Conservation (phyloP, 2,888 invertebrate species). For the Choristoneura rosaceana region DNA sequence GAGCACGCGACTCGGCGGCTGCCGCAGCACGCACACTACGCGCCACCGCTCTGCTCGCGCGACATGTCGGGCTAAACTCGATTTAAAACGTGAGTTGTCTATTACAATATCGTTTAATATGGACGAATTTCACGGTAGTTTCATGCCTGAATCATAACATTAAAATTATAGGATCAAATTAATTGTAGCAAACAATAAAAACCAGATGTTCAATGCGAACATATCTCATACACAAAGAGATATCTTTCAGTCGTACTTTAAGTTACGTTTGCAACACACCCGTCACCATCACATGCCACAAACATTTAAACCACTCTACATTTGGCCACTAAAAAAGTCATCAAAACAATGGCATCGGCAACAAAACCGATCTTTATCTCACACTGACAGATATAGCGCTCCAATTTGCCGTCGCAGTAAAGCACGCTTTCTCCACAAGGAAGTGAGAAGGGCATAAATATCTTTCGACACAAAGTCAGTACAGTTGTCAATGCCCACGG, state of each 20-base stretch:
- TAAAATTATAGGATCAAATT: no score
- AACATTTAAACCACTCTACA: slow-evolving; percentile 4
- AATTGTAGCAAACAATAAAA: not conserved
- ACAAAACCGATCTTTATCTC: slow-evolving; percentile 24
- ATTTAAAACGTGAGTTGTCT: no score
- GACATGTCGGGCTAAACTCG: no score
- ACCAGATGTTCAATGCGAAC: not conserved
- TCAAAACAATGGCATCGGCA: slow-evolving; percentile 22
- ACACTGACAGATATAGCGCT: slow-evolving; percentile 30
- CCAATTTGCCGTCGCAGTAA: slow-evolving; percentile 34
- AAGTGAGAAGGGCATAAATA: slow-evolving; percentile 39
- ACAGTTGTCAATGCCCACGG: slow-evolving; percentile 38
- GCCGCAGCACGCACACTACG: no score
- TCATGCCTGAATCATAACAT: no score
- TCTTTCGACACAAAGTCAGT: slow-evolving; percentile 38
- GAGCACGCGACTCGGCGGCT: no score
- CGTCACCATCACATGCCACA: not conserved
- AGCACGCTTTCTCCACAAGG: slow-evolving; percentile 41
- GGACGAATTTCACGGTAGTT: no score
- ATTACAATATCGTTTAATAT: no score
- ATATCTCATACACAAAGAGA: no score
- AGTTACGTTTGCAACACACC: not conserved
- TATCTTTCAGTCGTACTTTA: not conserved
- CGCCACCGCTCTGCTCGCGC: no score
- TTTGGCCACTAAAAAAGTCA: slow-evolving; percentile 19